These are phyloP conservation scores for Magallana gigas DNA, from an alignment of 1,140 invertebrate genomes.

Conservation along the genomic window DNA sequence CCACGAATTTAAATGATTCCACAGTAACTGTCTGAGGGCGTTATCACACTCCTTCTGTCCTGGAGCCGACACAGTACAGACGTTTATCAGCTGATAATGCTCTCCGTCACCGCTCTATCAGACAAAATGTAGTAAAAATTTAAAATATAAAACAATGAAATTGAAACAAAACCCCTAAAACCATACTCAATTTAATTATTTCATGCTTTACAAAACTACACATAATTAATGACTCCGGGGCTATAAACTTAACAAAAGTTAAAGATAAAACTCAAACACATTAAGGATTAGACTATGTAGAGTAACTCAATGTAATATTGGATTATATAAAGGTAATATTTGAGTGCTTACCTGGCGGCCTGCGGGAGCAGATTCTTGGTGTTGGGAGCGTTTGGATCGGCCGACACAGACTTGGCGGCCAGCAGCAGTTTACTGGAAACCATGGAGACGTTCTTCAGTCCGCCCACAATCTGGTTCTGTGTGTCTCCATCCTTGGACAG, in stretches of 20 bases:
- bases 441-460: conserved; percentile 91
- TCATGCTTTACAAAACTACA: no score
- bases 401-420: conserved; percentile 92
- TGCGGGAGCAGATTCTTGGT: conserved; percentile 92
- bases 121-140: background rate
- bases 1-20: no score
- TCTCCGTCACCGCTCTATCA: conserved; percentile 88
- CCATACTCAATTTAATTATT: no score
- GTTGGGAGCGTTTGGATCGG: conserved; percentile 93
- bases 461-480: conserved; percentile 86
- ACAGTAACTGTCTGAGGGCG: conserved; percentile 95
- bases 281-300: no score
- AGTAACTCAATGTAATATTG: no score
- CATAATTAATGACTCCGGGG: no score
- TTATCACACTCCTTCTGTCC: conserved; percentile 98
- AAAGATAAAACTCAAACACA: no score
- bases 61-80: conserved; percentile 89
- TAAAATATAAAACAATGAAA: no score
- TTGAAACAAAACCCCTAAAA: no score
- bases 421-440: conserved; percentile 92
- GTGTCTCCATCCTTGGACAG: conserved; percentile 74
- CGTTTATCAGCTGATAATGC: conserved; percentile 93
- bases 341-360: conserved; percentile 84
- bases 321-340: no score
- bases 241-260: no score